Evolutionary conservation across 2,797 vertebrate species (phyloP).

Genomic region (Macrochelys suwanniensis): DNA sequence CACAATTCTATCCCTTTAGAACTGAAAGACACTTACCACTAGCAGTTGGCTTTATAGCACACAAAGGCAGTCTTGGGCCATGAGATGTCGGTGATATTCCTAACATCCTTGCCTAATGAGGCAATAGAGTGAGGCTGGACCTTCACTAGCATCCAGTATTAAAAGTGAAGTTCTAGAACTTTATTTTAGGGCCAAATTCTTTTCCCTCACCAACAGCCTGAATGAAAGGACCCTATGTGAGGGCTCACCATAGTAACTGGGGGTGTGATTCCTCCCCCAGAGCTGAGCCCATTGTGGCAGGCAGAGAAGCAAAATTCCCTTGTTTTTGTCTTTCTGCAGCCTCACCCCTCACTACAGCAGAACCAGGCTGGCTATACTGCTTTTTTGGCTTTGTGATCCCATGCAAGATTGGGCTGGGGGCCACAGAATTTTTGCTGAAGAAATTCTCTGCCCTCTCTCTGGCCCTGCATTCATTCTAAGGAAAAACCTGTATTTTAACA

Average conservation of each 20-base stretch:
- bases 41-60: neutral
- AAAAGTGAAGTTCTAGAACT: neutral
- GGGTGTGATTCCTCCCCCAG: neutral
- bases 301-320: neutral
- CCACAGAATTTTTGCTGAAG: neutral
- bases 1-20: neutral
- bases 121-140: neutral
- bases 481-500: neutral
- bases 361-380: accelerated
- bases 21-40: accelerated
- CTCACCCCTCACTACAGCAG: accelerated
- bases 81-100: neutral
- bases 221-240: accelerated
- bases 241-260: neutral
- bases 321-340: neutral
- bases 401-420: neutral
- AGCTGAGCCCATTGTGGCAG: neutral
- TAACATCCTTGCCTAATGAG: neutral
- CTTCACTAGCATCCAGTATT: accelerated
- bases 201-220: accelerated
- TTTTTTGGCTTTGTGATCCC: neutral
- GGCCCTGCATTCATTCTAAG: neutral
- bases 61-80: neutral
- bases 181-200: neutral
- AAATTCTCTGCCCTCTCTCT: neutral